Evolutionary conservation across 2,797 vertebrate species (phyloP).

Genomic region (Apogon hyalosoma): DNA sequence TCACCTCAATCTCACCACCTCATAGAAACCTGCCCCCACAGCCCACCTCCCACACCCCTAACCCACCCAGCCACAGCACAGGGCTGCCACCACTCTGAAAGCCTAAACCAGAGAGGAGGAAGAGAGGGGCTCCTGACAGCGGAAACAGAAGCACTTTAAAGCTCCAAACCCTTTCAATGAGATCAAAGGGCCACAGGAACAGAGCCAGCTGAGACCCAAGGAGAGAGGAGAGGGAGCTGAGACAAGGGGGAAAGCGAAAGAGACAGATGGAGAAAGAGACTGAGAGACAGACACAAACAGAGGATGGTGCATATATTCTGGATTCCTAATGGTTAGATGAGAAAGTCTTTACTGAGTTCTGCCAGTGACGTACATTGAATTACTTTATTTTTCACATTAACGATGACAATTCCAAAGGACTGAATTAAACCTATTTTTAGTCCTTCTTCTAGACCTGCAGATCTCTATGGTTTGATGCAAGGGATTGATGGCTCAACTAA

Average conservation of each 20-base stretch:
- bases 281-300: conserved; percentile 52
- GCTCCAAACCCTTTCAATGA: conserved; percentile 80
- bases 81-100: conserved; percentile 74
- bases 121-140: conserved; percentile 80
- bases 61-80: conserved; percentile 63
- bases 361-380: conserved; percentile 22
- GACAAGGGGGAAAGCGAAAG: conserved; percentile 46
- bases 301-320: conserved; percentile 31
- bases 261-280: conserved; percentile 13
- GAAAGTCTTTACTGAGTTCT: conserved; percentile 54
- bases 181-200: conserved; percentile 82
- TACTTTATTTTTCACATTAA: conserved; percentile 41
- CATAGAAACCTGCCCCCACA: conserved; percentile 40
- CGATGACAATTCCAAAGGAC: conserved; percentile 35
- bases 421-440: conserved; percentile 2
- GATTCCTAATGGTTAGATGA: conserved; percentile 29
- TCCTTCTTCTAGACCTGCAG: no score
- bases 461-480: no score
- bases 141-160: conserved; percentile 85
- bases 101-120: conserved; percentile 71
- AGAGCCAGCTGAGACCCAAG: conserved; percentile 75
- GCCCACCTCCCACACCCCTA: conserved; percentile 16
- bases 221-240: conserved; percentile 60
- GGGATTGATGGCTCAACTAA: no score
- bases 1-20: conserved; percentile 64